Base-by-base conservation (phyloP, 2,888 invertebrate species). In the Villa cingulata region DNA sequence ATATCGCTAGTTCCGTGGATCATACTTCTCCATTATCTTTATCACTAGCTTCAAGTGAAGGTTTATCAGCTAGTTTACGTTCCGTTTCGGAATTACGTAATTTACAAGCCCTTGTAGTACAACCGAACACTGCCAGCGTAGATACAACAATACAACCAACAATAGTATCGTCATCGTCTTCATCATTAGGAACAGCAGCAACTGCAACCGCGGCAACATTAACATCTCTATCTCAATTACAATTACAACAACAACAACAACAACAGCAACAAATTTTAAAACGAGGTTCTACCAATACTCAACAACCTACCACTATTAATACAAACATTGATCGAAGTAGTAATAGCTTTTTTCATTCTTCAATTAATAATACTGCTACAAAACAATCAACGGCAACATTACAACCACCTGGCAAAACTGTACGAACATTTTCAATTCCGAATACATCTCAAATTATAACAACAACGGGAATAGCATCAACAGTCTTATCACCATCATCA, bases 21-120 rank as follows among this genome's bases (percentile, higher is more conserved):
- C 74, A 74, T 50, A 77, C 78, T 48, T 79, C 80, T 14, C 75
- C 80, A 18, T 62, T 80, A 29, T 79, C 79, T 9, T 74, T 74
- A 12, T 80, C 80, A 41, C 62, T 80, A 52, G 77, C 80, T 27
- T 80, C 78, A 2, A 77, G 77, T 48, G 74, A 74, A 56, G 72
- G 66, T 37, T 58, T 69, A 14, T 68, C 68, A 39, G 62, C 62
- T 2, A 69, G 69, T 48, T 53, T 65, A 61, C 68, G 67, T 58
- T 71, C 67, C 51, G 64, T 67, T 10, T 74, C 74, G 37, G 78
- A 78, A 61, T 69, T 79, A 39, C 72, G 75, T 54, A 80, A 78
- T 63, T 65, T 80, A 42, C 80, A 79, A 61, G 77, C 65, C 47
- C 56, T 68, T 42, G 61, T 65, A 40, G 52, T 49, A 38, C 48